These are phyloP conservation scores for Coendou prehensilis DNA, from an alignment of 2,797 vertebrate genomes.

Conservation along the genomic window DNA sequence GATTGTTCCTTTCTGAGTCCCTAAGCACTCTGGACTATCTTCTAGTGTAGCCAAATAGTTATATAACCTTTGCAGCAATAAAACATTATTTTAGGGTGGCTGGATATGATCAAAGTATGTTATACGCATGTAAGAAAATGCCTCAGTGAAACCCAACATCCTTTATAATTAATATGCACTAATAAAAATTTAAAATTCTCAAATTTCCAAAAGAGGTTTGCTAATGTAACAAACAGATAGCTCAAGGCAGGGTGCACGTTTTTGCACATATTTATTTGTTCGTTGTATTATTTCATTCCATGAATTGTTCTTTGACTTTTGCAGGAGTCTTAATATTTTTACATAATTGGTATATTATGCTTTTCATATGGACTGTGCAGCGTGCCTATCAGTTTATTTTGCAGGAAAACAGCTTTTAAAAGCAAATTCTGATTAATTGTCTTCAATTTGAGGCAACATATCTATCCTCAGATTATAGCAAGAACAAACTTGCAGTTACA, in stretches of 20 bases:
- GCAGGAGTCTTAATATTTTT: not conserved
- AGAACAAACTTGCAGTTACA: not conserved
- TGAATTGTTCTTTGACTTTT: constrained; percentile 34
- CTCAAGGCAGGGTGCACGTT: not conserved
- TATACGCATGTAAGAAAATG: not conserved
- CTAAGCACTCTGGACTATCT: not conserved
- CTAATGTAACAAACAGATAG: not conserved
- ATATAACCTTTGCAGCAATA: not conserved
- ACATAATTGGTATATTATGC: not conserved
- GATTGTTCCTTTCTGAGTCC: not conserved
- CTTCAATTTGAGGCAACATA: constrained; percentile 51
- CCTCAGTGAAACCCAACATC: not conserved
- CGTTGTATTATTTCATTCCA: not conserved
- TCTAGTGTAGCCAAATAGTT: not conserved
- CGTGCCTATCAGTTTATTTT: not conserved
- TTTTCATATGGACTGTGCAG: not conserved
- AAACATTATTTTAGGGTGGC: not conserved
- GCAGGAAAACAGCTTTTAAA: constrained; percentile 1
- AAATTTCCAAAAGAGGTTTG: not conserved
- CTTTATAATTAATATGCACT: not conserved
- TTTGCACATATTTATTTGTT: not conserved
- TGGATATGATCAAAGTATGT: not conserved
- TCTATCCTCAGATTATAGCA: not conserved
- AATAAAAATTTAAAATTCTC: not conserved
- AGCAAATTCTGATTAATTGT: constrained; percentile 48